Evolutionary conservation across 2,113 vertebrate genomes (phyloP).

Genomic region (Atrichornis clamosus): DNA sequence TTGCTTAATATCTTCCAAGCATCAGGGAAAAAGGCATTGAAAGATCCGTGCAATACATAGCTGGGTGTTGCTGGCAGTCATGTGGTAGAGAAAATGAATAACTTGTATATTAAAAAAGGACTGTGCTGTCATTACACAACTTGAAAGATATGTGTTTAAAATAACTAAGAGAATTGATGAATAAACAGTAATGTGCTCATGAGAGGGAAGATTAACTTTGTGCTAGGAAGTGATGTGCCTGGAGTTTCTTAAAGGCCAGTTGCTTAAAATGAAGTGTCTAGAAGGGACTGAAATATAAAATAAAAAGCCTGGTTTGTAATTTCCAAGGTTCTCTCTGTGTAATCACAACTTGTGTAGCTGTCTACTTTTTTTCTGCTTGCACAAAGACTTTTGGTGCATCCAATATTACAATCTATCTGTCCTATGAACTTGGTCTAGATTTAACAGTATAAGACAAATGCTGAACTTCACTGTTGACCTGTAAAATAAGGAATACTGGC

Average conservation of each 20-base stretch:
- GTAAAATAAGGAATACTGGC: neutral
- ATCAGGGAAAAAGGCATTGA: neutral
- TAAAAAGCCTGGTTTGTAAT: neutral
- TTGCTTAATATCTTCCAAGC: neutral
- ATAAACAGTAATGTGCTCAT: neutral
- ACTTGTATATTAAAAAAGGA: neutral
- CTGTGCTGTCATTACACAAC: conserved; percentile 4
- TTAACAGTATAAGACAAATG: neutral
- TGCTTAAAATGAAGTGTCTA: neutral
- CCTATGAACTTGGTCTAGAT: neutral
- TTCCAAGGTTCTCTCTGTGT: neutral
- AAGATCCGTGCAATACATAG: neutral
- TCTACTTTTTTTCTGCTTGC: neutral
- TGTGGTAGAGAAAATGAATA: neutral
- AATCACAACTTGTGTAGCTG: neutral
- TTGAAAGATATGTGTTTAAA: conserved; percentile 38
- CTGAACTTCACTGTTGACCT: neutral
- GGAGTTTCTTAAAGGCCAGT: neutral
- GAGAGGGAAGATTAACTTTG: conserved; percentile 4
- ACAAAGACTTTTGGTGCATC: neutral
- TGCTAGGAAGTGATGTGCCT: neutral
- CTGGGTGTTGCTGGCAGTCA: neutral
- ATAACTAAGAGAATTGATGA: neutral
- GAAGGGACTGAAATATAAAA: neutral
- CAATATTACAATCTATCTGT: neutral